Evolutionary conservation across 2,113 vertebrate genomes (phyloP), one percentile per base, ranked within the genome.

Genomic region (Macrotis lagotis): DNA sequence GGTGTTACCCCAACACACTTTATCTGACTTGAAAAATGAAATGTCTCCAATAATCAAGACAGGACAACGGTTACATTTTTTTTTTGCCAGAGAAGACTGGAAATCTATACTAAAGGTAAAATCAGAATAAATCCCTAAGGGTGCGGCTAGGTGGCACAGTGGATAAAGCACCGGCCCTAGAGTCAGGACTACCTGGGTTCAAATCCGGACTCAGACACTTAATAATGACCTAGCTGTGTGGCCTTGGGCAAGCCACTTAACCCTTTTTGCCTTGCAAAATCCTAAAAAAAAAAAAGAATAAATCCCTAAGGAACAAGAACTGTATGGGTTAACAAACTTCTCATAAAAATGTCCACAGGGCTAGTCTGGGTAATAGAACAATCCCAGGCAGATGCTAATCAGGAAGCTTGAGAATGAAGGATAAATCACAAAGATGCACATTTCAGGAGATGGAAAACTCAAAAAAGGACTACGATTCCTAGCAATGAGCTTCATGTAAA

Each of bases 391-490:
- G 89, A 90, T 90, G 47, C 66, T 83, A n/a, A 83, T 44, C n/a
- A 44, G 66, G n/a, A 16, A 83, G 66, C 66, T 44, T 83, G n/a
- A 83, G 90, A 94, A 95, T 88, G 90, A 94, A 93, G 88, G 96
- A 93, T 90, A 94, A 50, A 94, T 93, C 94, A 59, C 50, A 94
- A 91, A 90, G 95, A 51, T 93, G 90, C 96, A 94, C 12, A 91
- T 95, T 89, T 52, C 66, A 44, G 91, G 31, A 96, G 95, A 97
- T 92, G 52, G 97, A 97, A 94, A 97, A 94, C 91, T 9, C 48
- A 94, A 94, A 51, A 83, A 2, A 94, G 88, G 90, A 94, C 91
- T 31, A 96, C 49, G 66, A 88, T 44, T n/a, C 91, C 74, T 91
- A 47, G 91, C 83, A 50, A 88, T 91, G 11, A 1, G 52, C 91